phyloP scores from a whole-genome alignment of 2,888 invertebrate species.

The Leucophenga maculata region DNA sequence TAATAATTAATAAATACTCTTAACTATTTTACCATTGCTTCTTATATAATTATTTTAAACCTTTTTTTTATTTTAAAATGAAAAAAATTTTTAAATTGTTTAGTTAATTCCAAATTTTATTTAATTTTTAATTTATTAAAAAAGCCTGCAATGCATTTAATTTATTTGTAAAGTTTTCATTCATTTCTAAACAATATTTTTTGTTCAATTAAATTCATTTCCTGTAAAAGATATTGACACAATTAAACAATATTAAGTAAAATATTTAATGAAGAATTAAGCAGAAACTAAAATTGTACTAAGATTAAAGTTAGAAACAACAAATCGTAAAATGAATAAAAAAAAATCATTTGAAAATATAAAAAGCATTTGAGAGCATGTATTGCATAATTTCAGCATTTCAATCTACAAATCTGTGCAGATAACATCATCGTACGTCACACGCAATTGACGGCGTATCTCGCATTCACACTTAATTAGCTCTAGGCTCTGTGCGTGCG shows the following conservation, averaged over 20 bases:
- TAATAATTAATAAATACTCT: too few relatives aligned
- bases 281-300: neutral
- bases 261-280: neutral
- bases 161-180: neutral
- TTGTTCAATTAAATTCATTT: neutral
- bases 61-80: too few relatives aligned
- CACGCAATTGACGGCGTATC: slow-evolving; percentile 79
- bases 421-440: slow-evolving; percentile 72
- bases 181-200: neutral
- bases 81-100: neutral
- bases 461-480: slow-evolving; percentile 80
- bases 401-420: slow-evolving; percentile 18
- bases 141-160: neutral
- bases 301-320: too few relatives aligned
- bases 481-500: slow-evolving; percentile 78
- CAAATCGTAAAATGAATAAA: too few relatives aligned
- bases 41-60: too few relatives aligned
- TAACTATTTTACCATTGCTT: too few relatives aligned
- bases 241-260: neutral
- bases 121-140: too few relatives aligned
- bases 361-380: neutral
- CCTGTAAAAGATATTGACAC: neutral
- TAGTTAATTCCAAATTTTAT: neutral
- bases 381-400: neutral
- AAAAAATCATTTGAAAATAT: neutral